Percentiles rank a stretch among this genome's conserved stretches.
Conservation (phyloP, 2,113 vertebrate species). For the Hypocryptadius cinnamomeus region DNA sequence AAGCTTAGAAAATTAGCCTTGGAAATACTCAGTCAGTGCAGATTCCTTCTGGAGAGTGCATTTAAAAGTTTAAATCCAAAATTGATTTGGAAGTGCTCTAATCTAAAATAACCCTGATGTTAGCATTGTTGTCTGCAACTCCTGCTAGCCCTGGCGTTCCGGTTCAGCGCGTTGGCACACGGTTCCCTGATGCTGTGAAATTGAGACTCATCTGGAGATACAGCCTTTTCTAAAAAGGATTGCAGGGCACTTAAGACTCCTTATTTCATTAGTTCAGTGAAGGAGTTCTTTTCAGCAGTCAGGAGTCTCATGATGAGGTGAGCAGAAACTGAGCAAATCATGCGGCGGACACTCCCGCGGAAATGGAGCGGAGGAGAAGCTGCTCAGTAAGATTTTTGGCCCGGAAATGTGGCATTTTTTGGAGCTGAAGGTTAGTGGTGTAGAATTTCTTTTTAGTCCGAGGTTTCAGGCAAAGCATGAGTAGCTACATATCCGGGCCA, state of each 20-base stretch:
- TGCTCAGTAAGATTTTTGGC: background rate
- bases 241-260: constrained; percentile 61
- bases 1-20: constrained; percentile 56
- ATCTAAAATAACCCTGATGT: constrained; percentile 74
- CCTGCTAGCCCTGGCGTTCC: constrained; percentile 70
- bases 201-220: constrained; percentile 72
- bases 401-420: background rate
- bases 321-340: constrained; percentile 9
- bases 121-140: constrained; percentile 67
- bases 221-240: constrained; percentile 58
- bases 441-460: background rate
- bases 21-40: constrained; percentile 47
- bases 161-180: constrained; percentile 71
- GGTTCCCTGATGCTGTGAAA: constrained; percentile 76
- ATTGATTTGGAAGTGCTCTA: constrained; percentile 78
- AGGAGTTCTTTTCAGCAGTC: constrained; percentile 24
- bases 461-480: constrained; percentile 1
- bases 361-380: background rate
- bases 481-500: background rate
- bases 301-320: constrained; percentile 29
- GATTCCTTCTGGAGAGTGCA: constrained; percentile 64
- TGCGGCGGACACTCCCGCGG: background rate
- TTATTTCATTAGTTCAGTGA: constrained; percentile 69
- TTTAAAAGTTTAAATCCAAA: constrained; percentile 79
- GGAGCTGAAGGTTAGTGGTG: background rate